These are phyloP conservation scores for Philereme transversata DNA, from an alignment of 2,888 invertebrate genomes.

Conservation along the genomic window DNA sequence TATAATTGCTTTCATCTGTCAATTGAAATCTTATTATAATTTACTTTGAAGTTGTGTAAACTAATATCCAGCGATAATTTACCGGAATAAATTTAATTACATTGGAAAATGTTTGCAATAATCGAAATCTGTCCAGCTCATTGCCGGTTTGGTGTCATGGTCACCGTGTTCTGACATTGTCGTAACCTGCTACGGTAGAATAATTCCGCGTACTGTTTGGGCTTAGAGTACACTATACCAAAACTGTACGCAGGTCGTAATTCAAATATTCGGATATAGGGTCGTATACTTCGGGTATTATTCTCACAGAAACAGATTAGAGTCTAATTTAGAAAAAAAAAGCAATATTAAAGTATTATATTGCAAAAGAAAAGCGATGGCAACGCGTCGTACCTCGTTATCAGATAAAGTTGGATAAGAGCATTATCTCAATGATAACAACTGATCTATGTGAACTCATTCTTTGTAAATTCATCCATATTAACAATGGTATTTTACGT, in stretches of 20 bases:
- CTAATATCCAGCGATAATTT: slow-evolving; percentile 34
- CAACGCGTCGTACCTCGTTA: slow-evolving; percentile 47
- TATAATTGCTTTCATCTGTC: background rate
- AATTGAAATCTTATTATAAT: background rate
- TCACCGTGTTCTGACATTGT: slow-evolving; percentile 51
- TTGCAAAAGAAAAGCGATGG: slow-evolving; percentile 43
- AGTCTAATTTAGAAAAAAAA: no score
- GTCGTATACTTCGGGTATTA: no score
- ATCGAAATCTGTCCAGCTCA: slow-evolving; percentile 51
- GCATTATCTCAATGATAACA: slow-evolving; percentile 71
- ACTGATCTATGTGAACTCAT: slow-evolving; percentile 61
- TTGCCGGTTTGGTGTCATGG: slow-evolving; percentile 55
- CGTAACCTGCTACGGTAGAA: slow-evolving; percentile 52
- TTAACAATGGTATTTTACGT: slow-evolving; percentile 9
- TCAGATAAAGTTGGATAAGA: slow-evolving; percentile 73
- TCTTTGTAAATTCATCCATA: slow-evolving; percentile 49
- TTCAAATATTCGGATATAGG: no score
- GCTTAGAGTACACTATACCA: slow-evolving; percentile 6
- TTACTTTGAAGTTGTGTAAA: slow-evolving; percentile 27
- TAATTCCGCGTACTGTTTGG: slow-evolving; percentile 38
- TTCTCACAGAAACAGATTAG: no score
- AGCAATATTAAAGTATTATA: slow-evolving; percentile 24
- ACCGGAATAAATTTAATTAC: slow-evolving; percentile 39
- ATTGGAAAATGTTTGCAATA: slow-evolving; percentile 51
- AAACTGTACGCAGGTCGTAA: background rate